A percentile compares a stretch with the other conserved stretches of the same genome.
These are phyloP conservation scores for Aphis craccivora DNA, from an alignment of 1,140 invertebrate species.

Conservation along the genomic window DNA sequence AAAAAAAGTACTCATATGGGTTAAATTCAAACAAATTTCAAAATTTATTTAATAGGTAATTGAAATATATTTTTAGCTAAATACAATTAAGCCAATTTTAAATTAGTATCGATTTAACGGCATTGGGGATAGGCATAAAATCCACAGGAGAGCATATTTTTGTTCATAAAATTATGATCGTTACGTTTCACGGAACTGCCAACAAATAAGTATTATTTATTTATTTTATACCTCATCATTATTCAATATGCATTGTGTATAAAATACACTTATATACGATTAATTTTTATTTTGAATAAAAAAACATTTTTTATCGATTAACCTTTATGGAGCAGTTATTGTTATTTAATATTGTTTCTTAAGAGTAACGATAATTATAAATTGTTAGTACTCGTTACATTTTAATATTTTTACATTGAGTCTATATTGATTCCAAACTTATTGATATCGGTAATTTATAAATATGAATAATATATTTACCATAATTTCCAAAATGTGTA, in stretches of 20 bases:
- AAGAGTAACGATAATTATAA: not conserved
- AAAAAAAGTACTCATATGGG: not conserved
- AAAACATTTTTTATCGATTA: not conserved
- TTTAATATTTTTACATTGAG: not conserved
- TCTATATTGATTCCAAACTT: not conserved
- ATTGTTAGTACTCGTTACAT: not conserved
- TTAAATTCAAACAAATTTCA: not conserved
- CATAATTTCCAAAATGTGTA: constrained; percentile 74
- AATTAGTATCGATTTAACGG: not conserved
- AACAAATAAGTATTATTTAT: not conserved
- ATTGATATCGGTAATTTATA: not conserved
- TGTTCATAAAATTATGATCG: not conserved
- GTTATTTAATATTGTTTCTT: not conserved
- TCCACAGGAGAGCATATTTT: not conserved
- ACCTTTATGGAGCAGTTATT: not conserved
- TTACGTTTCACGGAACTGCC: not conserved
- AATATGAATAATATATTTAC: constrained; percentile 65
- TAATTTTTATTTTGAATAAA: not conserved
- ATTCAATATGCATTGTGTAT: not conserved
- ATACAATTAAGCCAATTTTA: not conserved
- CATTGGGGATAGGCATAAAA: not conserved
- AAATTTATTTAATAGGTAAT: not conserved
- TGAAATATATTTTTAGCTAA: not conserved
- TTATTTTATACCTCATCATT: not conserved
- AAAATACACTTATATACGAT: not conserved